Evolutionary conservation across 1,140 invertebrate genomes (phyloP), one percentile per base, ranked within the genome.

Genomic region (Coenobita brevimanus): DNA sequence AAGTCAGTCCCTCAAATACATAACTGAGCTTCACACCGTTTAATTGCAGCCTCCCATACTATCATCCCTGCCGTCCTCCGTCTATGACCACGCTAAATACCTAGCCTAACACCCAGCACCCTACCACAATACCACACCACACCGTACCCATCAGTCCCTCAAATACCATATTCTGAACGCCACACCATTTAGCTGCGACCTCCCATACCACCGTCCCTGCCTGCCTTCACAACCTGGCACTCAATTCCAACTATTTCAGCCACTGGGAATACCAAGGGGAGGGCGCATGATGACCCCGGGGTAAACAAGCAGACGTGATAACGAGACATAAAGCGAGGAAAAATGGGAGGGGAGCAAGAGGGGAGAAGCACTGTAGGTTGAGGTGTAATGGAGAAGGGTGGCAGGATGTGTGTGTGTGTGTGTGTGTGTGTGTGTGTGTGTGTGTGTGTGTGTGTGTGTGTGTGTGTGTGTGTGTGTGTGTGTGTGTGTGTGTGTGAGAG

Each of bases 281-380:
- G 78, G 78, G 62, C 24, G 62, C 50, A 60, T 62, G 78, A 80
- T 80, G 78, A 80, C 78, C 78, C 21, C 50, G 17, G 64, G 78
- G 54, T 80, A 80, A 80, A 80, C 78, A 80, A 62, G 54, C 50
- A 33, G 54, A 80, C 78, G 78, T 80, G 78, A 80, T 80, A 80
- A 80, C 78, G 54, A 80, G 43, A 80, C 78, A 80, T 80, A 80
- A 80, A 80, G 78, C 57, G 78, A 60, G 78, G 41, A 80, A 80
- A 80, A 80, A 80, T 38, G 41, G 67, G 54, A 80, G 78, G 78
- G 78, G 54, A 80, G 27, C 54, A 80, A 43, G 67, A 71, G 67
- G 67, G 67, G 67, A 71, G 67, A 71, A 71, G 24, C 67, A 38
- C n/a, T n/a, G n/a, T n/a, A n/a, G n/a, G n/a, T n/a, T n/a, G n/a